Evolutionary conservation across 2,888 invertebrate genomes (phyloP).

Genomic region (Conus canariensis): DNA sequence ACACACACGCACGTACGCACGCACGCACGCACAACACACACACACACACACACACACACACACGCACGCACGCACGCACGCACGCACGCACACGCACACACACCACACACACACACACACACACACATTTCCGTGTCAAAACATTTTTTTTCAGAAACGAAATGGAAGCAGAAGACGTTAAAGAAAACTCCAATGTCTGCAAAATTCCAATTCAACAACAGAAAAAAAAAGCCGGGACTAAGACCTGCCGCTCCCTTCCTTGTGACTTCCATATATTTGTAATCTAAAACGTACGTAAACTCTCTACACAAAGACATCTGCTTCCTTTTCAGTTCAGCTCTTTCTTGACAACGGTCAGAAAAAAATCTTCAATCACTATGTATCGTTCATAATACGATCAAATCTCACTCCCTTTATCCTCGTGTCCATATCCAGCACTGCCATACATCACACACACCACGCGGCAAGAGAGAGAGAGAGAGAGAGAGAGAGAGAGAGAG

Average conservation of each 20-base stretch:
- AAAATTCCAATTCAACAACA: background rate
- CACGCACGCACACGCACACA: background rate
- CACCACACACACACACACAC: background rate
- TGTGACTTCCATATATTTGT: background rate
- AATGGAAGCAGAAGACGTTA: background rate
- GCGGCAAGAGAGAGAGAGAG: background rate
- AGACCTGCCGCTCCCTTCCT: background rate
- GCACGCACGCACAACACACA: background rate
- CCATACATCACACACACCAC: background rate
- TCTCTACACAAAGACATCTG: background rate
- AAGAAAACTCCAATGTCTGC: background rate
- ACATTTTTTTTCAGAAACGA: background rate
- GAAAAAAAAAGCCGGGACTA: background rate
- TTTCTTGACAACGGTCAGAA: background rate
- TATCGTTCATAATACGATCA: background rate
- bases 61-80: background rate
- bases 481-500: slow-evolving; percentile 18
- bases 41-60: slow-evolving; percentile 9
- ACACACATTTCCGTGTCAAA: background rate
- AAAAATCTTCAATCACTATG: background rate
- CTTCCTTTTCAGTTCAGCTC: background rate
- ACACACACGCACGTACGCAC: too few relatives aligned
- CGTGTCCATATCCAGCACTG: background rate
- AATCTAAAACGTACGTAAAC: background rate
- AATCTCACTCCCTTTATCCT: background rate